Evolutionary conservation across 2,888 invertebrate species (phyloP), one percentile per base, ranked within the genome.

Genomic region (Diarsia dahlii): DNA sequence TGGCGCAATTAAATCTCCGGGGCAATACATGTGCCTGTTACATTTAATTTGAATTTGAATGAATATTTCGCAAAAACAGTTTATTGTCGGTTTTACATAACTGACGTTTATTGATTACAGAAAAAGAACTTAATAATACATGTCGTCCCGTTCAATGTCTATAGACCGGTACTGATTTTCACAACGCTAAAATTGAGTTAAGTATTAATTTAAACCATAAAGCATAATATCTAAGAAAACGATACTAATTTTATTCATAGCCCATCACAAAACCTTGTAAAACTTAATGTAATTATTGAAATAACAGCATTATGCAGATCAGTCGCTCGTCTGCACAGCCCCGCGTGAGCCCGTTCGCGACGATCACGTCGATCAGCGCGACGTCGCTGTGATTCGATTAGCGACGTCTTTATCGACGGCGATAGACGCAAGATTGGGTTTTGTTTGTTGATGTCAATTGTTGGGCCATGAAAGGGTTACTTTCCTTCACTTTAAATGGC

Each of bases 381-480:
- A 66, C 73, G 68, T 81, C 81, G 80, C 84, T 70, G 81, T 90
- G 81, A 91, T 87, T 89, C 85, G 85, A 90, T 91, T 91, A 91
- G 87, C 83, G 83, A 87, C 73, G 86, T 81, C 84, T 86, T 86
- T 87, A 88, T 89, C 88, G 86, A 86, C 77, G 84, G 82, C 81
- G 84, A 86, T 85, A 83, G 81, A 78, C 66, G 75, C 78, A 84
- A 78, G 76, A 84, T 86, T 86, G 85, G 74, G 83, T 67, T 85
- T 87, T 87, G 87, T 83, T 60, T 87, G 80, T 84, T 82, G 66
- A 74, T 81, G 74, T 74, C 68, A 76, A 65, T 68, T 65, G 78
- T 84, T 46, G 74, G 80, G 89, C 88, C 81, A 86, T 65, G 13
- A 68, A 39, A 56, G n/a, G 2, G 9, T 39, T 45, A n/a, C 63